These are phyloP conservation scores for Pterocles burchelli DNA, from an alignment of 2,113 vertebrate genomes.

Conservation along the genomic window DNA sequence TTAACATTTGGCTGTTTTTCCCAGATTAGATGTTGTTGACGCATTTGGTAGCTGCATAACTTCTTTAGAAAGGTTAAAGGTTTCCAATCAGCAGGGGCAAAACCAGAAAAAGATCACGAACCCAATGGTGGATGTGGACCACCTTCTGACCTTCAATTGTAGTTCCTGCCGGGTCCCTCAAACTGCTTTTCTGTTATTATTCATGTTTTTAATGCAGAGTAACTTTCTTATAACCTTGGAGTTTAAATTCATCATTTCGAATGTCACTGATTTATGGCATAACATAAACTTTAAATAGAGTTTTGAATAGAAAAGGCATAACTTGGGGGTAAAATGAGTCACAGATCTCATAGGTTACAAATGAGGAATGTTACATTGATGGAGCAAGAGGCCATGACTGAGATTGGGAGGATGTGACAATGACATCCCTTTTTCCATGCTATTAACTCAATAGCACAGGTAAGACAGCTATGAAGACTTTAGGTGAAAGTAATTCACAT, in stretches of 20 bases:
- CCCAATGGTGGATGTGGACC: background rate
- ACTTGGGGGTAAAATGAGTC: background rate
- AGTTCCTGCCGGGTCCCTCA: background rate
- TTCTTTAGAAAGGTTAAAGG: slow-evolving; percentile 14
- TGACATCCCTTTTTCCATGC: background rate
- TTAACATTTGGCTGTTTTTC: slow-evolving; percentile 6
- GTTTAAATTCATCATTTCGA: background rate
- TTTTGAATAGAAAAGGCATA: background rate
- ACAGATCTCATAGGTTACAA: background rate
- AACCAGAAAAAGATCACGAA: background rate
- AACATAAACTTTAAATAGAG: background rate
- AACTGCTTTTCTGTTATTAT: background rate
- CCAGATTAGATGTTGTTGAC: background rate
- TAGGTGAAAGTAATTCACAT: background rate
- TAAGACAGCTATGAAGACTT: background rate
- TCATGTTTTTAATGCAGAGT: background rate
- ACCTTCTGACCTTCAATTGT: background rate
- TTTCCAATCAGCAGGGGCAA: background rate
- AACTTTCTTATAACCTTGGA: background rate
- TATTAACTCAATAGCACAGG: background rate
- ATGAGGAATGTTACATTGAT: background rate
- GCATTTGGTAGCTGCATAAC: background rate
- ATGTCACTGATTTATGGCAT: background rate
- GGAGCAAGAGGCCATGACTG: background rate
- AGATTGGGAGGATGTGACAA: background rate